Evolutionary conservation across 1,140 invertebrate species (phyloP), one percentile per base, ranked within the genome.

Genomic region (Drosophila obscura): DNA sequence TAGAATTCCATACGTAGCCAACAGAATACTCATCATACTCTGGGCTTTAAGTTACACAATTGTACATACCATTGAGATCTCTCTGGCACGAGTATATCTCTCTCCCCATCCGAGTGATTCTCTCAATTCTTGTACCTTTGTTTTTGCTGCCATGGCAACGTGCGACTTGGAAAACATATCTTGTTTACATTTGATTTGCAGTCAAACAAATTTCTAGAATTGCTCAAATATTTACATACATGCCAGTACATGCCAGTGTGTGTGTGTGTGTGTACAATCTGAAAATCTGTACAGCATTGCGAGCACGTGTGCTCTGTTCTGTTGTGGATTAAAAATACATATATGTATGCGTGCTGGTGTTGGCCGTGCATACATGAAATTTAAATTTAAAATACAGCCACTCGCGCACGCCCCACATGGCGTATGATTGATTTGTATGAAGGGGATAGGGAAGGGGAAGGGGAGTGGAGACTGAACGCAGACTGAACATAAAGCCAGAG

Each of bases 401-500:
- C 24, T 16, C 53, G 55, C 44, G 35, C 61, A 57, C 51, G 61
- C 35, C 56, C 75, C 66, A 63, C 75, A 78, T 82, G 80, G 58
- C 71, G 80, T 71, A 80, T 83, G 80, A 80, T 83, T 83, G 80
- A 83, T 83, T 76, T 41, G 50, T 56, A 58, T 51, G 19, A 65
- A 45, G 22, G 55, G 31, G 31, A 8, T n/a, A n/a, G n/a, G n/a
- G n/a, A n/a, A n/a, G n/a, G n/a, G n/a, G 19, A 65, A 45, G 22
- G 55, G 31, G 31, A 8, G 19, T 1, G 19, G 19, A 19, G 19
- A 19, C 19, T 1, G 19, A 19, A 35, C 19, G 11, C 49, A 63
- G 41, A 19, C 4, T 43, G 49, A 35, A 50, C 9, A 16, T 9
- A 45, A 5, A 58, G 7, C 16, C 35, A 48, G 28, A 7, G 6